A percentile compares a stretch with the other conserved stretches of the same genome.
Evolutionary conservation across 2,797 vertebrate genomes (phyloP).

Genomic region (Fratercula arctica): DNA sequence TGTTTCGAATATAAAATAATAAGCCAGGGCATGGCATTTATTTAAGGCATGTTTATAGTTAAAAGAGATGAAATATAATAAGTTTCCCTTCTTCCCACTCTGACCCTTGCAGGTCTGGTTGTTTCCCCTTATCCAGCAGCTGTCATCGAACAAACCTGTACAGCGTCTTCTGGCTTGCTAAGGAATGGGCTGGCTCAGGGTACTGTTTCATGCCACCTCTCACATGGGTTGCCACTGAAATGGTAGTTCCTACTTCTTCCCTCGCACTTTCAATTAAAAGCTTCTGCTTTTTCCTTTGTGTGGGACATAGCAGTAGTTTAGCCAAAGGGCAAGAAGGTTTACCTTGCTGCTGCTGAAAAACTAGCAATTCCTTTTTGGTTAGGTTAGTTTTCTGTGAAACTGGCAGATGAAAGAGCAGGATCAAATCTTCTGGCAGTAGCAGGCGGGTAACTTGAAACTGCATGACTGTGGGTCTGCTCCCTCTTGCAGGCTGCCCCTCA

Average conservation of each 20-base stretch:
- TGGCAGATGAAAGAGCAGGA: neutral
- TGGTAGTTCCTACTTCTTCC: neutral
- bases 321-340: neutral
- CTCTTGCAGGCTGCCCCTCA: neutral
- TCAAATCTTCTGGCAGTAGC: neutral
- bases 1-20: neutral
- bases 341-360: neutral
- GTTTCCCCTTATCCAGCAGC: neutral
- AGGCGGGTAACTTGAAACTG: neutral
- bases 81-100: neutral
- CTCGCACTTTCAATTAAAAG: neutral
- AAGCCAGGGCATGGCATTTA: neutral
- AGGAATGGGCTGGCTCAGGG: neutral
- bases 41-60: neutral
- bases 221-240: neutral
- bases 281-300: neutral
- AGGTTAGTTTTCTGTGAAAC: neutral
- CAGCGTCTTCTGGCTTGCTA: neutral
- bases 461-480: neutral
- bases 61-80: neutral
- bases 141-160: neutral
- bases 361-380: neutral
- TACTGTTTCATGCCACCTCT: neutral
- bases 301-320: neutral
- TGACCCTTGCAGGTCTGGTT: neutral